Percentiles rank a stretch among this genome's conserved stretches.
phyloP scores from a whole-genome alignment of 2,113 vertebrate species.

The Coreoperca whiteheadi region DNA sequence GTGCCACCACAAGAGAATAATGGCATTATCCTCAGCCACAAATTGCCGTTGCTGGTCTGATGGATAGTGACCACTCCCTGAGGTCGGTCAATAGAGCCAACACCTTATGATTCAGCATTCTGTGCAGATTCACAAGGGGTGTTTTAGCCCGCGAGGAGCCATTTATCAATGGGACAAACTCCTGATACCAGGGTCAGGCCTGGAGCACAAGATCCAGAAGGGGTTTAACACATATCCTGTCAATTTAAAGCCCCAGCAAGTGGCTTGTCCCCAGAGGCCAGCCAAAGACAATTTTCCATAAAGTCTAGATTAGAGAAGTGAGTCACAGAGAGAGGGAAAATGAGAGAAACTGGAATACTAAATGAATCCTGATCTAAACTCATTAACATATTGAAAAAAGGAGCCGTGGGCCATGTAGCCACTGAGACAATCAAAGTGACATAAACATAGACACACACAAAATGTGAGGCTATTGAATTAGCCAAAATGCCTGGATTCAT shows the following conservation, averaged over 20 bases:
- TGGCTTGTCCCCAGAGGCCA: conserved; percentile 3
- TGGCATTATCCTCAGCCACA: conserved; percentile 24
- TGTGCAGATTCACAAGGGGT: conserved; percentile 30
- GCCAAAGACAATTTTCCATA: conserved; percentile 13
- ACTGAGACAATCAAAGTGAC: conserved; percentile 15
- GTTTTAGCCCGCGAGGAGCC: conserved; percentile 29
- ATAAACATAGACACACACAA: conserved; percentile 1
- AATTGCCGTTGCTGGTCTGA: conserved; percentile 34
- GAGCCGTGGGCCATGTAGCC: not conserved
- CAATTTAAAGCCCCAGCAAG: conserved; percentile 27
- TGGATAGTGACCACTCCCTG: conserved; percentile 41
- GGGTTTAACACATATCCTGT: conserved; percentile 36
- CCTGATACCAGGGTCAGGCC: conserved; percentile 53
- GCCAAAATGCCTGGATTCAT: not conserved
- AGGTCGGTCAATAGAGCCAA: conserved; percentile 52
- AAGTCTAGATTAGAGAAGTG: conserved; percentile 28
- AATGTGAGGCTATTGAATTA: not conserved
- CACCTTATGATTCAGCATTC: conserved; percentile 70
- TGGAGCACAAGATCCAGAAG: conserved; percentile 36
- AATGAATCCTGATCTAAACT: not conserved
- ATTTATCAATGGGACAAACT: conserved; percentile 60
- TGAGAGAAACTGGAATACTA: conserved; percentile 4
- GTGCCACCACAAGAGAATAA: conserved; percentile 34
- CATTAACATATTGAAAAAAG: conserved; percentile 8
- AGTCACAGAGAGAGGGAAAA: not conserved